phyloP scores from a whole-genome alignment of 2,113 vertebrate species.

The Oreotrochilus melanogaster region DNA sequence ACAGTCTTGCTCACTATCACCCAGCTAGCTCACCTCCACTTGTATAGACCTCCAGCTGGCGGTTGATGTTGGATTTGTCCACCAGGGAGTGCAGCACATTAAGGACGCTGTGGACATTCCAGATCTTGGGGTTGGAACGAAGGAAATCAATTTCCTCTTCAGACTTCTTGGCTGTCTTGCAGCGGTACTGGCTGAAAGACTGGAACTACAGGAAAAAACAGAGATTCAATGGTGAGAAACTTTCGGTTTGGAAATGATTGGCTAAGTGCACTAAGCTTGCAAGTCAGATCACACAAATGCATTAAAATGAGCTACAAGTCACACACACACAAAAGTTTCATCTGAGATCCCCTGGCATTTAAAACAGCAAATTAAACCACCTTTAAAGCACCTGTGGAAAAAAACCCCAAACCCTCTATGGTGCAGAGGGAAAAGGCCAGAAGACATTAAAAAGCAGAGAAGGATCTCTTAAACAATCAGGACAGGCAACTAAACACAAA shows the following conservation, averaged over 20 bases:
- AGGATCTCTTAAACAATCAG: background rate
- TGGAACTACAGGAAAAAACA: conserved; percentile 86
- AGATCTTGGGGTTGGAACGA: conserved; percentile 97
- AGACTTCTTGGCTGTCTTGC: conserved; percentile 95
- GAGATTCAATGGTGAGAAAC: background rate
- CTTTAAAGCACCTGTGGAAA: background rate
- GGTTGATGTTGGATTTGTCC: conserved; percentile 98
- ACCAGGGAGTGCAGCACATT: conserved; percentile 97
- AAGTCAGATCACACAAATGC: background rate
- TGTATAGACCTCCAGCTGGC: conserved; percentile 96
- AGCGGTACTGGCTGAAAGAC: conserved; percentile 98
- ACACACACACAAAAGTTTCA: background rate
- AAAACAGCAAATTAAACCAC: background rate
- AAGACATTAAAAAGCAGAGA: background rate
- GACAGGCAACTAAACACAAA: background rate
- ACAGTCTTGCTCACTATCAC: background rate
- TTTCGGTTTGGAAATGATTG: background rate
- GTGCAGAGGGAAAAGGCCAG: background rate
- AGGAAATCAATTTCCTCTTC: conserved; percentile 98
- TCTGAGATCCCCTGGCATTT: background rate
- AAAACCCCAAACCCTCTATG: background rate
- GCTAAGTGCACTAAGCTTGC: background rate
- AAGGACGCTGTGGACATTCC: conserved; percentile 98
- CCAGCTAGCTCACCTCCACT: conserved; percentile 87
- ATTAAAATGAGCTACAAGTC: background rate